Evolutionary conservation across 2,797 vertebrate genomes (phyloP).

Genomic region (Diplodus puntazzo): DNA sequence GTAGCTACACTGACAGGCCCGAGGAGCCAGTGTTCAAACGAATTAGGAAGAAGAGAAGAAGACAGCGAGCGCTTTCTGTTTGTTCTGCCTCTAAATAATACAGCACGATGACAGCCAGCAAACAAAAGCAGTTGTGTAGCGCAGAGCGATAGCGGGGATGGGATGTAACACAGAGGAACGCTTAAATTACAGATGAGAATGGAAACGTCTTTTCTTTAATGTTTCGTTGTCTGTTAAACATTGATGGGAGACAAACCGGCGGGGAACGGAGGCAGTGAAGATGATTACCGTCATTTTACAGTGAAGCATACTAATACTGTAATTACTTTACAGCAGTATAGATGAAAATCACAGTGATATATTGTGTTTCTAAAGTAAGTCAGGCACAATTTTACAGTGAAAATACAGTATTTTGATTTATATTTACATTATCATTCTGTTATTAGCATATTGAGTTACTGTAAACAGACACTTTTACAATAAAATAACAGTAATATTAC

Average conservation of each 20-base stretch:
- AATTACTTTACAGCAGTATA: too few species aligned
- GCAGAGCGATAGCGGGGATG: slow-evolving; percentile 39
- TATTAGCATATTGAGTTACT: too few species aligned
- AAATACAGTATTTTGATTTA: too few species aligned
- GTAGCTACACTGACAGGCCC: slow-evolving; percentile 62
- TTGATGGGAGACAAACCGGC: slow-evolving; percentile 52
- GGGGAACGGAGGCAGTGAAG: background rate
- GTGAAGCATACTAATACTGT: too few species aligned
- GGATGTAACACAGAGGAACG: slow-evolving; percentile 48
- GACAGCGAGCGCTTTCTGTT: slow-evolving; percentile 62
- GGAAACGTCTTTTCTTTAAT: slow-evolving; percentile 41
- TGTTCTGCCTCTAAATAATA: slow-evolving; percentile 79
- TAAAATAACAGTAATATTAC: too few species aligned
- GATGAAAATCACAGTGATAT: too few species aligned
- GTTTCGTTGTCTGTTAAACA: slow-evolving; percentile 56
- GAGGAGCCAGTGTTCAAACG: slow-evolving; percentile 58
- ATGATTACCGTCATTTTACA: too few species aligned
- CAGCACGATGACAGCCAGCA: slow-evolving; percentile 66
- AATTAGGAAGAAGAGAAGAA: slow-evolving; percentile 64
- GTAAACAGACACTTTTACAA: too few species aligned
- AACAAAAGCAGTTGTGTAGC: slow-evolving; percentile 74
- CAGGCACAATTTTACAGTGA: too few species aligned
- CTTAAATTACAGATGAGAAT: slow-evolving; percentile 74
- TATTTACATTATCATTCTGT: too few species aligned
- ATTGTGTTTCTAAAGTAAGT: too few species aligned